These are phyloP conservation scores for Stenodema calcarata DNA, from an alignment of 2,888 invertebrate species.

Conservation along the genomic window DNA sequence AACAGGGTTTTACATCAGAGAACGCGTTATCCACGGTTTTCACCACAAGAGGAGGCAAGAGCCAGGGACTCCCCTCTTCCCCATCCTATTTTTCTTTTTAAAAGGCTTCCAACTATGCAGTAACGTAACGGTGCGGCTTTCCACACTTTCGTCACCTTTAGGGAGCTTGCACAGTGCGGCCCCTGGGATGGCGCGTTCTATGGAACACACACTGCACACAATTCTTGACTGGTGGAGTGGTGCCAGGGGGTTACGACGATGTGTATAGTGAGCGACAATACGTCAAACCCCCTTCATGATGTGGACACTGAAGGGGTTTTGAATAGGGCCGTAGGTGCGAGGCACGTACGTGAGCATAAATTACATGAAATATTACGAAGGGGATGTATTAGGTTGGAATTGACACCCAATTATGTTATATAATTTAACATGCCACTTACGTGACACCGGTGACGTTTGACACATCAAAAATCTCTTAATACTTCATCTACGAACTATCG, in stretches of 20 bases:
- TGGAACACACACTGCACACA: background rate
- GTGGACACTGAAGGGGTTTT: background rate
- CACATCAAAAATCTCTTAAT: too few relatives aligned
- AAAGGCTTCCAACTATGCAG: background rate
- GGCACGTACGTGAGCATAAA: background rate
- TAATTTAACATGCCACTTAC: too few relatives aligned
- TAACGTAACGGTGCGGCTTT: constrained; percentile 6
- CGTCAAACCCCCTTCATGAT: background rate
- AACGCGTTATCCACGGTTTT: constrained; percentile 16
- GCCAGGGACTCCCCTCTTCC: background rate
- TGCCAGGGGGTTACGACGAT: background rate
- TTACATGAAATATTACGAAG: background rate
- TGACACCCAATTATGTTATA: background rate
- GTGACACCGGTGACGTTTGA: too few relatives aligned
- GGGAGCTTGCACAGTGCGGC: background rate
- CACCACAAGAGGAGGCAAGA: constrained; percentile 9
- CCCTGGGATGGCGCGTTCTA: background rate
- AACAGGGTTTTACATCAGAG: constrained; percentile 20
- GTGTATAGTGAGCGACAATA: background rate
- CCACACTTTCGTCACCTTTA: constrained; percentile 12
- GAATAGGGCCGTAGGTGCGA: background rate
- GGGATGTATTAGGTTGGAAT: background rate
- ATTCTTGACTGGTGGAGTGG: background rate
- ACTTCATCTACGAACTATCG: too few relatives aligned
- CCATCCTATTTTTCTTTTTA: background rate